phyloP scores from a whole-genome alignment of 1,140 invertebrate species.

The Caenorhabditis remanei region DNA sequence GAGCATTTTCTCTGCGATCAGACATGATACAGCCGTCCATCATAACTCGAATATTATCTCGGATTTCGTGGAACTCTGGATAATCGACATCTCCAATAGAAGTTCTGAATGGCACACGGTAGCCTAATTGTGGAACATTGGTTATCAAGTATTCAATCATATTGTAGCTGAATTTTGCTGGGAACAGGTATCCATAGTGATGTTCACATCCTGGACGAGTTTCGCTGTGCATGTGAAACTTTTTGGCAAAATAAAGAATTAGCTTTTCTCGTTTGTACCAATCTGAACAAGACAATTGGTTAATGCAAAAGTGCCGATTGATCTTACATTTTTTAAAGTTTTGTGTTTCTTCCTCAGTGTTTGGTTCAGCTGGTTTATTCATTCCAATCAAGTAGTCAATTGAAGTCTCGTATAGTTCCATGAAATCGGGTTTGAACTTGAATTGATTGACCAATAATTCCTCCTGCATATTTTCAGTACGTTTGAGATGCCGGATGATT shows the following conservation, averaged over 20 bases:
- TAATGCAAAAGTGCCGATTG: no score
- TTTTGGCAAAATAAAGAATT: not conserved
- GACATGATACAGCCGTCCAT: not conserved
- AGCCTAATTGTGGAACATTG: not conserved
- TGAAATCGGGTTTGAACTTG: no score
- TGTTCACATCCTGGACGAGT: not conserved
- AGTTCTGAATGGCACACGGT: no score
- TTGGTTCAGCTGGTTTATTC: no score
- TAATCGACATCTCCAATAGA: not conserved
- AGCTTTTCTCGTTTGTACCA: not conserved
- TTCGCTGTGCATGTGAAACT: not conserved
- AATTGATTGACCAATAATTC: no score
- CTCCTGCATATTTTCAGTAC: no score
- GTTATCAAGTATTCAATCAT: not conserved
- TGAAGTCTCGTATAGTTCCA: no score
- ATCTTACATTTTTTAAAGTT: no score
- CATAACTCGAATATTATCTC: not conserved
- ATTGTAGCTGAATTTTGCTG: not conserved
- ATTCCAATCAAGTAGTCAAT: no score
- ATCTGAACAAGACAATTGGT: not conserved
- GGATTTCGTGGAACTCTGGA: constrained; percentile 1
- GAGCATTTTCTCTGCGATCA: no score
- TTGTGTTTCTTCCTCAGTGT: no score
- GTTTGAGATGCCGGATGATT: no score
- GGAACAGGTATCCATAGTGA: not conserved